These are phyloP conservation scores for Montipora efflorescens DNA, from an alignment of 64 coral and sea anemone species.

Conservation along the genomic window DNA sequence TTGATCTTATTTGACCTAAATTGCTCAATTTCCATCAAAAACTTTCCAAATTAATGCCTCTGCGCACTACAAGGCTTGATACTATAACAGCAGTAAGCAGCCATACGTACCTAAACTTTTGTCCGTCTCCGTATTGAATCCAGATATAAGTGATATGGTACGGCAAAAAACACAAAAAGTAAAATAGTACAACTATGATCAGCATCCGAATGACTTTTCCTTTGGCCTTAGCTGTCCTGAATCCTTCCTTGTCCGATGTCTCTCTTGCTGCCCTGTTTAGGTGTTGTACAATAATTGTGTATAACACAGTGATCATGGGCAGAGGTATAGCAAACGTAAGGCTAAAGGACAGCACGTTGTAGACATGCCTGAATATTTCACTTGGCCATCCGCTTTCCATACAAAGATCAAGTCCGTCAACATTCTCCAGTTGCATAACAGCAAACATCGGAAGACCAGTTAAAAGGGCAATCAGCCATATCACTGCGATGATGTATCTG, in stretches of 20 bases:
- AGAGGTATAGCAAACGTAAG: constrained; percentile 83
- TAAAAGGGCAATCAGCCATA: constrained; percentile 71
- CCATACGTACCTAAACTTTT: constrained; percentile 43
- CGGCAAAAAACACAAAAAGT: constrained; percentile 79
- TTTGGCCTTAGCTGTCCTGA: constrained; percentile 80
- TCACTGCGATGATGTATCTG: constrained; percentile 73
- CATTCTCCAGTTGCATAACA: constrained; percentile 56
- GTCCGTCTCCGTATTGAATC: constrained; percentile 79
- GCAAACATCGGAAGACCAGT: constrained; percentile 73
- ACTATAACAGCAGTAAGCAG: too few species aligned
- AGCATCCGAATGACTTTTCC: constrained; percentile 90
- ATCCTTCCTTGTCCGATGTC: constrained; percentile 75
- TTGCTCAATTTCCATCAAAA: too few species aligned
- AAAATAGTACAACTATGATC: constrained; percentile 77
- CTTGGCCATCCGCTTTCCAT: constrained; percentile 81
- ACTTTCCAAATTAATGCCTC: too few species aligned
- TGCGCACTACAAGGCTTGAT: too few species aligned
- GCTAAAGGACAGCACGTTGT: constrained; percentile 65
- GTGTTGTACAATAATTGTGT: constrained; percentile 74
- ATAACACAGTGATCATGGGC: constrained; percentile 78
- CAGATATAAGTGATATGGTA: constrained; percentile 72
- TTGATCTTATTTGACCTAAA: too few species aligned
- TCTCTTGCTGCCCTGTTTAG: constrained; percentile 73
- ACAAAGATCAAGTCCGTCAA: neutral
- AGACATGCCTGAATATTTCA: constrained; percentile 54